Evolutionary conservation across 2,113 vertebrate genomes (phyloP).

Genomic region (Anthoscopus minutus): DNA sequence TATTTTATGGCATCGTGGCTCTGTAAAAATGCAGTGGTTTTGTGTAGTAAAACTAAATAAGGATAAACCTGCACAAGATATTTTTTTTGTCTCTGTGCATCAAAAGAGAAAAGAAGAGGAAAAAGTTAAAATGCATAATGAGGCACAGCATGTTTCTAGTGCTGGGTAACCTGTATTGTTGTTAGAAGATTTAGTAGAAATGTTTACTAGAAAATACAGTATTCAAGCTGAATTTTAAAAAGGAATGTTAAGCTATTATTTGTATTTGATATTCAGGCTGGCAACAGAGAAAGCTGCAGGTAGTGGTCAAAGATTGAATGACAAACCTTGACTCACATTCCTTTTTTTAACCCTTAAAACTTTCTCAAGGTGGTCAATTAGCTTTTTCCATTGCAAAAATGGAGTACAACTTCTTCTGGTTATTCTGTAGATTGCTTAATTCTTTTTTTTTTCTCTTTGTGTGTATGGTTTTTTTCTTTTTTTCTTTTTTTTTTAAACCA

Average conservation of each 20-base stretch:
- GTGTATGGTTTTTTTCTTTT: fast-evolving
- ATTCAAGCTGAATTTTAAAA: neutral
- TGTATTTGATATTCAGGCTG: neutral
- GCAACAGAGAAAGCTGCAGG: neutral
- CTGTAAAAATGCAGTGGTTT: neutral
- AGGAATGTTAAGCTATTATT: neutral
- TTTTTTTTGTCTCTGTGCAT: neutral
- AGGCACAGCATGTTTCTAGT: neutral
- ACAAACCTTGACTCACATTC: neutral
- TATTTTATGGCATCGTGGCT: neutral
- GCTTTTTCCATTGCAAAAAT: neutral
- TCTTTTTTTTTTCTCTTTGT: neutral
- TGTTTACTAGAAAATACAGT: neutral
- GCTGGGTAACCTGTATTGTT: neutral
- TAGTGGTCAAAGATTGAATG: neutral
- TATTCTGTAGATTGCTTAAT: neutral
- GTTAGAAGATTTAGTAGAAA: neutral
- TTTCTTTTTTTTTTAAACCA: neutral
- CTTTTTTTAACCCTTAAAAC: neutral
- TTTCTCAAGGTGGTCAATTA: neutral
- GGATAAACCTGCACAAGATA: neutral
- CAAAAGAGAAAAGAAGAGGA: neutral
- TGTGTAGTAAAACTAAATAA: neutral
- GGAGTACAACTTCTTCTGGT: neutral
- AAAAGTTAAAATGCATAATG: slow-evolving; percentile 4